Conservation (phyloP, 1,140 invertebrate species). For the Bombus vancouverensis region DNA sequence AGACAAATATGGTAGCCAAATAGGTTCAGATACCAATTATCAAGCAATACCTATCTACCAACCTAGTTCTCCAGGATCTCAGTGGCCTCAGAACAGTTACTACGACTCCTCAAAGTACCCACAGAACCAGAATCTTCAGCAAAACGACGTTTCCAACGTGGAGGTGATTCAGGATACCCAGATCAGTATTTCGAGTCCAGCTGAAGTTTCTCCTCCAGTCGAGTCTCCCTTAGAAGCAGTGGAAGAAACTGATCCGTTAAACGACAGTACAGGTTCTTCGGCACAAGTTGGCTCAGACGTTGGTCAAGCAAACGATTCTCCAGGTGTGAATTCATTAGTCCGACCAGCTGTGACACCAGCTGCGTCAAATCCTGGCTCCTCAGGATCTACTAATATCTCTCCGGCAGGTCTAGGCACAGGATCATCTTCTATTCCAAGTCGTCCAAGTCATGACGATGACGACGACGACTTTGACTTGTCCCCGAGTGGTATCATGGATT, state of each 20-base stretch:
- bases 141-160: constrained; percentile 50
- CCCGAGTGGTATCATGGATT: constrained; percentile 70
- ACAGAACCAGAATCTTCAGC: not conserved
- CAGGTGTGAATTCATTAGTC: not conserved
- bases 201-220: not conserved
- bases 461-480: constrained; percentile 73
- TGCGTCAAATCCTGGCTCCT: not conserved
- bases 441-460: constrained; percentile 64
- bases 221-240: not conserved
- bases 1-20: constrained; percentile 58
- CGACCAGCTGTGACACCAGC: not conserved
- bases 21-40: not conserved
- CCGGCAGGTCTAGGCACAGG: not conserved
- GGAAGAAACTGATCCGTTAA: not conserved
- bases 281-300: not conserved
- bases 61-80: not conserved
- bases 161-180: constrained; percentile 74
- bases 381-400: not conserved
- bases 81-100: not conserved
- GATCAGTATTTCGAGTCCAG: constrained; percentile 64
- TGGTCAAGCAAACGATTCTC: not conserved
- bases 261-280: not conserved
- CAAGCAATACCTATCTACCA: not conserved
- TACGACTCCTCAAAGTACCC: constrained; percentile 40
- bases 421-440: not conserved